Evolutionary conservation across 2,797 vertebrate species (phyloP), one percentile per base, ranked within the genome.

Genomic region (Austrolebias charrua): DNA sequence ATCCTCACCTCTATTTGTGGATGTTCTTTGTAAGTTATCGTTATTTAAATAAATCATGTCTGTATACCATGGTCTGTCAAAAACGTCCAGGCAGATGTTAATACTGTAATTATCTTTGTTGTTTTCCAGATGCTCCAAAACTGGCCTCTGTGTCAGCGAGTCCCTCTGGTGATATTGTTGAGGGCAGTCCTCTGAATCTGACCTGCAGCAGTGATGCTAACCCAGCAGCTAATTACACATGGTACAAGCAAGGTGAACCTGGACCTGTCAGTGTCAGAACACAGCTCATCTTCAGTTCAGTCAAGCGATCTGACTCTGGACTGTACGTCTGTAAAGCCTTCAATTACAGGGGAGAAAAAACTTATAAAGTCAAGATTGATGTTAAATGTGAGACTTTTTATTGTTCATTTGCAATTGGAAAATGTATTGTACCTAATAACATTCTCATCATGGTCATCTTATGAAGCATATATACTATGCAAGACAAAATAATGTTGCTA

Each of bases 171-270:
- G 43, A 54, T 0, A 53, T 73, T 5, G 2, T 49, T 29, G 69
- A 80, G 62, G 64, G 63, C 7, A 54, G 11, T 6, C 59, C 54
- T 31, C 60, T 82, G 42, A 75, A 0, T 70, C 72, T 87, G 70
- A 77, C 4, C 43, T 85, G 80, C 6, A 75, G 43, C 33, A 55
- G 67, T 66, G 76, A 84, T 54, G 78, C 80, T 56, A 78, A 82
- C 45, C 80, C 82, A 58, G 69, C 67, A 58, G 81, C 73, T 67
- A 40, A 0, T 0, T 76, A 79, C 28, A 63, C 42, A 52, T 87
- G 76, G 80, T 83, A 54, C 72, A 81, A 75, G 43, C 1, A 24
- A 20, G 42, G 35, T 28, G 48, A 40, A 35, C 9, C n/a, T 2
- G 14, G 14, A 13, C 13, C 6, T 10, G 5, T 29, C 8, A 0